Base-by-base conservation (phyloP, 2,888 invertebrate genomes). In the Tenthredo amoena region DNA sequence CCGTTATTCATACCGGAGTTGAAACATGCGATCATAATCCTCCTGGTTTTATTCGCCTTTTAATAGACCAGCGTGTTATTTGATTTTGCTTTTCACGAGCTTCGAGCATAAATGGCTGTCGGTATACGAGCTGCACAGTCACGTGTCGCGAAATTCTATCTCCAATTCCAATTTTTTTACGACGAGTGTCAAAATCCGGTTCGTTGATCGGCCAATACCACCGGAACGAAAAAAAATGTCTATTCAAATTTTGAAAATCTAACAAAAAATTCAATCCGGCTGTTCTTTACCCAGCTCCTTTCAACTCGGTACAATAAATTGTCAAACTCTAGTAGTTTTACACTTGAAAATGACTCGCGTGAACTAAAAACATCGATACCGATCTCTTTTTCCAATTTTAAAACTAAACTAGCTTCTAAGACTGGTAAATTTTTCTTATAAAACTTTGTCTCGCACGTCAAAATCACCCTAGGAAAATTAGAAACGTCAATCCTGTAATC, bases 61-160 rank as follows among this genome's bases (percentile, higher is more conserved):
- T 89, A 90, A 90, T 89, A 89, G 89, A 89, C 87, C 88, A 86
- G 72, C 87, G 87, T 87, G 88, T 87, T 89, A 89, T 90, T 91
- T 90, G 89, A 90, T 90, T 90, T 89, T 87, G 85, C 89, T 88
- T 89, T 88, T 82, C 77, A 85, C 81, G 81, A 62, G 81, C 81
- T 62, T 37, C 37, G 55, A 77, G 77, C 77, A 77, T 77, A 77
- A 47, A 77, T 55, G 77, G 50, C 26, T 18, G 50, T 77, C 34
- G 31, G 12, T 77, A 77, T 77, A 77, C 31, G 55, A 47, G 50
- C 50, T 55, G 43, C 72, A 74, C 18, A 47, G 77, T 55, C 50
- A 55, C 77, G 77, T 77, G 50, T 77, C 77, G 77, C n/a, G 50
- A 50, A 77, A 77, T 77, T 77, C 86, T 71, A 50, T 50, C 50